Percentiles rank a stretch among this genome's conserved stretches.
These are phyloP conservation scores for Sapayoa aenigma DNA, from an alignment of 2,113 vertebrate genomes.

Conservation along the genomic window DNA sequence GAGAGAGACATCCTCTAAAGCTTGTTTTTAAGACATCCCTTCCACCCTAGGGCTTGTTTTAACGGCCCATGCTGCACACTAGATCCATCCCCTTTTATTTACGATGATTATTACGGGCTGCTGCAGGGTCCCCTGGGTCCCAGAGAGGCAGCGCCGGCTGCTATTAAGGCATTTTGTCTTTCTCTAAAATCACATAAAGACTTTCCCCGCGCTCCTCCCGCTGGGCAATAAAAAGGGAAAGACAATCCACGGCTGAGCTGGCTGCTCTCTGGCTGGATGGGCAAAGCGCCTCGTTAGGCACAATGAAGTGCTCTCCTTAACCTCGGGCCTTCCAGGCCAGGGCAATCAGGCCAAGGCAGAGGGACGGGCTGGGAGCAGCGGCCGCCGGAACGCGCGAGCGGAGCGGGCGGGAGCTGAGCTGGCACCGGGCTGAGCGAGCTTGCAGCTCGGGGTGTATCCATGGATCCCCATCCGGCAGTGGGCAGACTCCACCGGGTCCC, in stretches of 20 bases:
- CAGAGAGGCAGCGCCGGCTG: constrained; percentile 22
- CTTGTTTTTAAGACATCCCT: constrained; percentile 55
- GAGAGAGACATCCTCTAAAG: constrained; percentile 42
- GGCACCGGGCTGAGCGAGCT: fast-evolving
- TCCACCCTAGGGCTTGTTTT: constrained; percentile 49
- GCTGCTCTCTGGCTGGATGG: constrained; percentile 8
- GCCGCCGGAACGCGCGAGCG: fast-evolving
- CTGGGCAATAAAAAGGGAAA: constrained; percentile 43
- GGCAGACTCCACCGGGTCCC: background rate
- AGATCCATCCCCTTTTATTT: constrained; percentile 57
- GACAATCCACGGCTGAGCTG: background rate
- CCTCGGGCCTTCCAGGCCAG: background rate
- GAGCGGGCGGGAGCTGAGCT: background rate
- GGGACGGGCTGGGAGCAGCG: background rate
- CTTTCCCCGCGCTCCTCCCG: constrained; percentile 34
- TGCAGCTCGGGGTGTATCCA: fast-evolving
- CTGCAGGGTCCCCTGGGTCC: constrained; percentile 27
- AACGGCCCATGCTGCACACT: constrained; percentile 11
- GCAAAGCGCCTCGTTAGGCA: constrained; percentile 10
- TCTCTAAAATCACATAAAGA: constrained; percentile 55
- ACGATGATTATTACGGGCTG: constrained; percentile 54
- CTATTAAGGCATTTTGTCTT: constrained; percentile 68
- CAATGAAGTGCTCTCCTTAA: background rate
- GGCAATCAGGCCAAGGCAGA: background rate
- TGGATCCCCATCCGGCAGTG: fast-evolving